Base-by-base conservation (phyloP, 2,888 invertebrate species). In the Idaea straminata region DNA sequence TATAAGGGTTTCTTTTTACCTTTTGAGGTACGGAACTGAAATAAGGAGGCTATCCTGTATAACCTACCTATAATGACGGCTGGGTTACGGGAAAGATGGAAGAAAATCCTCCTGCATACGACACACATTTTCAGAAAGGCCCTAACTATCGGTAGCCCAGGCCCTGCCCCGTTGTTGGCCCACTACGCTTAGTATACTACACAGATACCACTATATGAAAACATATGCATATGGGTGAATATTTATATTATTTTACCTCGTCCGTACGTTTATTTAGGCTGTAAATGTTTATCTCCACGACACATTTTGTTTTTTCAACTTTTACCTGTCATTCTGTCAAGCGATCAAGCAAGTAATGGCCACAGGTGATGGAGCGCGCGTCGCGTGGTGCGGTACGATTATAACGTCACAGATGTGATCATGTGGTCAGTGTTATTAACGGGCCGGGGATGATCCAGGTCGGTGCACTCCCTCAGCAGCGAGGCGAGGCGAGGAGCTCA, bases 391-490 rank as follows among this genome's bases (percentile, higher is more conserved):
- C 7, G 7, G 59, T 59, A 57, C 67, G 71, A 74, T 72, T 70
- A 70, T 71, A 70, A 74, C 69, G 72, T 71, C 69, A 71, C 59
- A 36, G 57, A 15, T 62, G 34, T 66, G 68, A 47, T 64, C 63
- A 65, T 67, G 61, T 68, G 64, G 65, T 73, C 73, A 68, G 72
- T 72, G 77, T 80, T 81, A 80, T 77, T 80, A 81, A 81, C 82
- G 83, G 79, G 76, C 74, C 78, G 82, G 83, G 85, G 86, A 84
- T 87, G 86, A 89, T 89, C 75, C 86, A 87, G 89, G 88, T 89
- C 88, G 89, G 79, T 83, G 88, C 81, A 82, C 81, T 82, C 83
- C 80, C 80, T 82, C 77, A 73, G 66, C 77, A 74, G 79, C 78
- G 77, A 79, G 73, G 81, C 81, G 82, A 74, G 69, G 77, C 76